These are phyloP conservation scores for Crocuta crocuta DNA, from an alignment of 2,113 vertebrate species.

Conservation along the genomic window DNA sequence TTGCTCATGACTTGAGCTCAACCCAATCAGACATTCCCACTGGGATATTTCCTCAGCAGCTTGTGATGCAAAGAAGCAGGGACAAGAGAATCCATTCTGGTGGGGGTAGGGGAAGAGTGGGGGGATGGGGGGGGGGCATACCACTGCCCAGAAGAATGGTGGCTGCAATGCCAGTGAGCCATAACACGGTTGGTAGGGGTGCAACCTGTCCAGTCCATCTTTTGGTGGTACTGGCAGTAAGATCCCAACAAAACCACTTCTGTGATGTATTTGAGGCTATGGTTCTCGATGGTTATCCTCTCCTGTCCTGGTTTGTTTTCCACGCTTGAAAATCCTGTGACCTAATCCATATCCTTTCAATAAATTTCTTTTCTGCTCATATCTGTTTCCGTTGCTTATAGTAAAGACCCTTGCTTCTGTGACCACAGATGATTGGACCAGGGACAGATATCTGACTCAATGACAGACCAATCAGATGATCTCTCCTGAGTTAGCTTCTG, in stretches of 20 bases:
- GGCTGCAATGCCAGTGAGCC: not conserved
- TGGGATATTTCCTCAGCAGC: not conserved
- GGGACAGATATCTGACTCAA: not conserved
- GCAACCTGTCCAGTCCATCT: not conserved
- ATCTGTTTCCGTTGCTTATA: not conserved
- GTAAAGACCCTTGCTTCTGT: not conserved
- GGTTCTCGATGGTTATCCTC: not conserved
- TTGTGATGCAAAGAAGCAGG: not conserved
- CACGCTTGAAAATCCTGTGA: not conserved
- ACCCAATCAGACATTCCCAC: not conserved
- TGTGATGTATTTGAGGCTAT: not conserved
- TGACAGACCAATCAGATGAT: not conserved
- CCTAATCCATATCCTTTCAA: not conserved
- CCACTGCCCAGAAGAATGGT: not conserved
- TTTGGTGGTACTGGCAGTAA: not conserved
- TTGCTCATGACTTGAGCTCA: not conserved
- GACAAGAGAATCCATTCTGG: not conserved
- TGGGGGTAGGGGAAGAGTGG: too few relatives aligned
- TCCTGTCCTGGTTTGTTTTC: not conserved
- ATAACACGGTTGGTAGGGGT: not conserved
- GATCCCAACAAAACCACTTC: not conserved
- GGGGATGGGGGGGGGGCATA: too few relatives aligned
- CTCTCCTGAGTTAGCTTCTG: not conserved
- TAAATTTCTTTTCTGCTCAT: not conserved
- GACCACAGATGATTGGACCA: not conserved